These are phyloP conservation scores for Austrolebias charrua DNA, from an alignment of 2,797 vertebrate genomes.

Conservation along the genomic window DNA sequence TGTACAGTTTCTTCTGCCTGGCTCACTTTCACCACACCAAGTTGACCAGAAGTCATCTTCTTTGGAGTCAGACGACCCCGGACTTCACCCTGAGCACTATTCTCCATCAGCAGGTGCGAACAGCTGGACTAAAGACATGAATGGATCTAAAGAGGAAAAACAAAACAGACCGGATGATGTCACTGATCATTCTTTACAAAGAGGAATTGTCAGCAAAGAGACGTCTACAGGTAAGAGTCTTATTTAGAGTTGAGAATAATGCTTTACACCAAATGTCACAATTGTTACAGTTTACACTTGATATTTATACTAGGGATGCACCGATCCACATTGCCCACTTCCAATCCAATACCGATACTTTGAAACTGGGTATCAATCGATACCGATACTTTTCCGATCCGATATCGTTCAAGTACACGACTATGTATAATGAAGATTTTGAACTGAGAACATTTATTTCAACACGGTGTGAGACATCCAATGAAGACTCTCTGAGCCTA, in stretches of 20 bases:
- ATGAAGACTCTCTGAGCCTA: no score
- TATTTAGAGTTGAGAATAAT: conserved; percentile 2
- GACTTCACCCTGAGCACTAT: background rate
- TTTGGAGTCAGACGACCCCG: conserved; percentile 10
- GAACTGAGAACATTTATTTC: no score
- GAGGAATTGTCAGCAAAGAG: conserved; percentile 27
- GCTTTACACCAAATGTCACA: no score
- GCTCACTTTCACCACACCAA: conserved; percentile 27
- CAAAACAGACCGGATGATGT: conserved; percentile 22
- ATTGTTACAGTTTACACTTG: background rate
- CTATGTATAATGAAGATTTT: no score
- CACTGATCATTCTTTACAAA: conserved; percentile 23
- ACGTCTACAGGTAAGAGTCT: conserved; percentile 52
- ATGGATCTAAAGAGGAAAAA: conserved; percentile 20
- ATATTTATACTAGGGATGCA: no score
- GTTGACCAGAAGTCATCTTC: conserved; percentile 24
- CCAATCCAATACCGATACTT: no score
- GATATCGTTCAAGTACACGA: no score
- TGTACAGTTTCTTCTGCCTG: conserved; percentile 33
- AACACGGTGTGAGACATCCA: no score
- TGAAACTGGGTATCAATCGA: no score
- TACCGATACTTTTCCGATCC: no score
- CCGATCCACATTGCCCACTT: no score
- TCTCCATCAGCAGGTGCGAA: conserved; percentile 13
- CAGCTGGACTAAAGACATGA: conserved; percentile 23